Evolutionary conservation across 1,140 invertebrate genomes (phyloP).

Genomic region (Meloidogyne hapla): DNA sequence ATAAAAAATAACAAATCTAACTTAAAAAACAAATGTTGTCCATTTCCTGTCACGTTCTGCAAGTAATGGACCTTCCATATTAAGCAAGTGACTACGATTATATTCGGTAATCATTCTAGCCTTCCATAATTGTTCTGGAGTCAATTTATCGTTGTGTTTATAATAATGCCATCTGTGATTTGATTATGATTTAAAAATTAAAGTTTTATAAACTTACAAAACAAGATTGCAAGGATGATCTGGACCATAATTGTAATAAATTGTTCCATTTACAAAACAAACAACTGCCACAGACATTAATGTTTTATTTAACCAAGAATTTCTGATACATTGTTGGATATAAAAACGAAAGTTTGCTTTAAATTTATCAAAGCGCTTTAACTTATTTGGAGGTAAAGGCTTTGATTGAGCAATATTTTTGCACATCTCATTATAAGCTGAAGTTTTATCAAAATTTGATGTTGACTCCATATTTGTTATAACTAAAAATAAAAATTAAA

Average conservation of each 20-base stretch:
- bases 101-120: background rate
- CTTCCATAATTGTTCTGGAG: background rate
- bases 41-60: background rate
- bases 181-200: too few species aligned
- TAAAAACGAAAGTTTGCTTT: background rate
- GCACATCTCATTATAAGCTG: background rate
- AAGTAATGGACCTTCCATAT: background rate
- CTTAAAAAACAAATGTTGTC: background rate
- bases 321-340: background rate
- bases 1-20: background rate
- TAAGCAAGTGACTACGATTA: background rate
- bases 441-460: background rate
- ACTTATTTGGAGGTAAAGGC: background rate
- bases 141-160: background rate
- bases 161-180: background rate
- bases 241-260: constrained; percentile 6
- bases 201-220: background rate
- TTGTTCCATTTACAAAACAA: background rate
- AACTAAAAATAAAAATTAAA: background rate
- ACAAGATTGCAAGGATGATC: background rate
- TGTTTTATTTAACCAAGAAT: background rate
- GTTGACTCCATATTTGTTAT: background rate
- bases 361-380: background rate
- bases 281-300: background rate
- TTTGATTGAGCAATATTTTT: background rate